Evolutionary conservation across 2,888 invertebrate species (phyloP).

Genomic region (Linnaemya tessellans): DNA sequence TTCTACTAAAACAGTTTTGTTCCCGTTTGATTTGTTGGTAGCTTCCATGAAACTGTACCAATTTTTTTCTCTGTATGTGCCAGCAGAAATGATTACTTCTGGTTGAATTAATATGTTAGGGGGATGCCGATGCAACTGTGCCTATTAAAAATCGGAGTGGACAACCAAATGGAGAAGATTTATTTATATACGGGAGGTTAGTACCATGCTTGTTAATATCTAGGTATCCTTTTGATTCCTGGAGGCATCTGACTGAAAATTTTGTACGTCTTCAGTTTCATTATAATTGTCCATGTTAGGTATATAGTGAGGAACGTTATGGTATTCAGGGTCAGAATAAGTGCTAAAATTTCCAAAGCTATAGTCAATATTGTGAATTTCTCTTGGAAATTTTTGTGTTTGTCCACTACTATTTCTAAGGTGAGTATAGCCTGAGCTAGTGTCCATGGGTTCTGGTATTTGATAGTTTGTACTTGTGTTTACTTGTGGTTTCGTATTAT

Average conservation of each 20-base stretch:
- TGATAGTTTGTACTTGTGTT: too few species aligned
- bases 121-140: slow-evolving; percentile 40
- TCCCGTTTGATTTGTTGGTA: too few species aligned
- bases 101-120: slow-evolving; percentile 14
- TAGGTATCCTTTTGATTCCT: too few species aligned
- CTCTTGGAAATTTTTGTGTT: slow-evolving; percentile 5
- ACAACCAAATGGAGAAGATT: slow-evolving; percentile 55
- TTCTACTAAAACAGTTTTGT: too few species aligned
- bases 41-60: too few species aligned
- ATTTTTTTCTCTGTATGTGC: slow-evolving; percentile 45
- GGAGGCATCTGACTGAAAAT: too few species aligned
- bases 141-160: slow-evolving; percentile 44
- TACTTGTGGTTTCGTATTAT: too few species aligned
- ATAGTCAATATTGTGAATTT: slow-evolving; percentile 16
- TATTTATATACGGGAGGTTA: slow-evolving; percentile 49
- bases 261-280: too few species aligned
- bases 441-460: slow-evolving; percentile 1
- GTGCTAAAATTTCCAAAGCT: slow-evolving; percentile 12
- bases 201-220: too few species aligned
- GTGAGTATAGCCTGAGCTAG: slow-evolving; percentile 18
- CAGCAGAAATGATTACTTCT: slow-evolving; percentile 60
- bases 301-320: slow-evolving; percentile 11
- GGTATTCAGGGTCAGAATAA: background rate
- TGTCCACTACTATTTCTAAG: background rate
- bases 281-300: background rate